Base-by-base conservation (phyloP, 23 tunicate species). In the Styela clava region DNA sequence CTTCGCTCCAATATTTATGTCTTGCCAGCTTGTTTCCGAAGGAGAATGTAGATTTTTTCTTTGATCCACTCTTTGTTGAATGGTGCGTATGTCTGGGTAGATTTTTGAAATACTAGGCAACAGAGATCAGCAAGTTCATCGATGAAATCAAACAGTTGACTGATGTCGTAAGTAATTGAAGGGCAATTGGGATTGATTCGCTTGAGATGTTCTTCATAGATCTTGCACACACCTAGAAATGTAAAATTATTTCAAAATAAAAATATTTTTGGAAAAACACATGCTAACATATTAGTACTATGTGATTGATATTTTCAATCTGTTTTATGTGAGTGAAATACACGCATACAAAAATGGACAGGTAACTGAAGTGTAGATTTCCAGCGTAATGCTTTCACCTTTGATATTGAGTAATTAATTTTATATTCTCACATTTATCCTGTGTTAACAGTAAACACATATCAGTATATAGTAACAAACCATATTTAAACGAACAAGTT, bases 41-140 rank as follows among this genome's bases (percentile, higher is more conserved):
- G 94, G 22, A 92, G 74, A 62, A 92, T 92, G 79, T 92, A 92
- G 31, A 92, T 92, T 78, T 92, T 92, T 44, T 92, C 97, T 68
- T 92, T 92, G 36, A 92, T 90, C 97, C 97, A 92, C 73, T 92
- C 97, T 35, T 90, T 84, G 86, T 92, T 92, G 79, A 83, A 92
- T 7, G 97, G 97, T 0, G 92, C 85, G 51, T 92, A 92, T 2
- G 94, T 88, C 29, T 87, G 92, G 16, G 94, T 83, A 30, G 73
- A 63, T 62, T 88, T 85, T 62, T 92, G 97, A 61, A 71, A 92
- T 22, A 88, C 94, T 44, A 92, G 78, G 72, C 97, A 92, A 83
- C 89, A 92, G 1, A 92, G 73, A 76, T 92, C 97, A 34, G 94
- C 88, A 20, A 92, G 79, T 9, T 92, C 92, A 79, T 92, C 97